Percentiles rank a stretch among this genome's conserved stretches.
These are phyloP conservation scores for Alosa alosa DNA, from an alignment of 2,113 vertebrate species.

Conservation along the genomic window DNA sequence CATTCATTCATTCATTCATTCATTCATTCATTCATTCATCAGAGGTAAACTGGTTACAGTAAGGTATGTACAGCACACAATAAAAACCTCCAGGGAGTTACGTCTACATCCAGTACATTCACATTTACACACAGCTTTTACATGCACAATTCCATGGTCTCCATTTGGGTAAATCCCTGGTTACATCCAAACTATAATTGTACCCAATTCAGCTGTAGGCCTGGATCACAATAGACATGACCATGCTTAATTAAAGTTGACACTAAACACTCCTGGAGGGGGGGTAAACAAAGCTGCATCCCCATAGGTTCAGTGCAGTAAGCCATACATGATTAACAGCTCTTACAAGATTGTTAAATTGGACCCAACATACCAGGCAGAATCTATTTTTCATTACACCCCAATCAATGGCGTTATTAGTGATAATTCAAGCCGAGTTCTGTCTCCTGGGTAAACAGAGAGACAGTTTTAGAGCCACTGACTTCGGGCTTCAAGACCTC, in stretches of 20 bases:
- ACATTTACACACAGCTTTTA: not conserved
- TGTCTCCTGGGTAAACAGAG: not conserved
- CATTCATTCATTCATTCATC: not conserved
- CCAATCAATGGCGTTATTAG: not conserved
- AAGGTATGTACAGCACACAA: too few species aligned
- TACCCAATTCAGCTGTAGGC: not conserved
- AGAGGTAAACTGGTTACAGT: not conserved
- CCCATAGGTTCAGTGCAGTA: not conserved
- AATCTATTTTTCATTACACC: not conserved
- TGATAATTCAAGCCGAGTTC: not conserved
- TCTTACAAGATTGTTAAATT: not conserved
- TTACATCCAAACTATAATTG: not conserved
- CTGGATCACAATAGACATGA: too few species aligned
- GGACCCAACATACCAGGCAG: not conserved
- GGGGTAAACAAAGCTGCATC: not conserved
- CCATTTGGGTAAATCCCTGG: not conserved
- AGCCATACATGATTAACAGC: not conserved
- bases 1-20: not conserved
- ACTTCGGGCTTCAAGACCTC: not conserved
- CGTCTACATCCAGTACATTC: not conserved
- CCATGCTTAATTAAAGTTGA: not conserved
- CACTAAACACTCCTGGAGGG: not conserved
- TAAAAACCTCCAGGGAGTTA: too few species aligned
- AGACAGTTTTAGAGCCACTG: not conserved
- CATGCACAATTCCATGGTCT: not conserved